Percentiles rank a stretch among this genome's conserved stretches.
phyloP scores from a whole-genome alignment of 2,797 vertebrate genomes.

The Pampus argenteus region DNA sequence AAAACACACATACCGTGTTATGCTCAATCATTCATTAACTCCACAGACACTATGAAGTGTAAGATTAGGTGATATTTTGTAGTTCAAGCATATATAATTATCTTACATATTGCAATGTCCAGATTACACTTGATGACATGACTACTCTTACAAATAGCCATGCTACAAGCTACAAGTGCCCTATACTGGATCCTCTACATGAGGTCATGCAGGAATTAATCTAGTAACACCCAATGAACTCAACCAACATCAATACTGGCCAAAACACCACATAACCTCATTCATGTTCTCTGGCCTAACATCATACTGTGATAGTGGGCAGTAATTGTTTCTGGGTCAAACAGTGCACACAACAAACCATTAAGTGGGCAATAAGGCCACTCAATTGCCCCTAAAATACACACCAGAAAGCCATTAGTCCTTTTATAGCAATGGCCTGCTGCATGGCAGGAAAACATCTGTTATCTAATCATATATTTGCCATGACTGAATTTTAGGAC shows the following conservation, averaged over 20 bases:
- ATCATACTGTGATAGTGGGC: conserved; percentile 11
- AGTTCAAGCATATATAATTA: conserved; percentile 5
- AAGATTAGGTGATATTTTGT: conserved; percentile 34
- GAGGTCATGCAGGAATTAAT: conserved; percentile 1
- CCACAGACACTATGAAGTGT: conserved; percentile 32
- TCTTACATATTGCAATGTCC: neutral
- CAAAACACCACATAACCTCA: conserved; percentile 23
- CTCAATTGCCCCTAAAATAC: conserved; percentile 70
- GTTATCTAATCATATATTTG: conserved; percentile 49
- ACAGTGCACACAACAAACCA: conserved; percentile 41
- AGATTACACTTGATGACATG: neutral
- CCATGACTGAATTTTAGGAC: conserved; percentile 11
- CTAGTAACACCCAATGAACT: conserved; percentile 25
- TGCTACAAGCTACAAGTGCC: neutral
- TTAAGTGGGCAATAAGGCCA: conserved; percentile 75
- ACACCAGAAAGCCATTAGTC: conserved; percentile 58
- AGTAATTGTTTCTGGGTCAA: conserved; percentile 73
- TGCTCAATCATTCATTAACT: conserved; percentile 32
- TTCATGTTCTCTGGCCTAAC: conserved; percentile 31
- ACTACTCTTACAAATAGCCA: neutral
- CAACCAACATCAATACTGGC: conserved; percentile 28
- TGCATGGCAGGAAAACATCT: conserved; percentile 31
- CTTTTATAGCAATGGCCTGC: conserved; percentile 35
- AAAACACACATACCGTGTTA: conserved; percentile 14
- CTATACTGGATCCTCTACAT: conserved; percentile 8